Conservation (phyloP, 2,888 invertebrate species). For the Protophormia terraenovae region DNA sequence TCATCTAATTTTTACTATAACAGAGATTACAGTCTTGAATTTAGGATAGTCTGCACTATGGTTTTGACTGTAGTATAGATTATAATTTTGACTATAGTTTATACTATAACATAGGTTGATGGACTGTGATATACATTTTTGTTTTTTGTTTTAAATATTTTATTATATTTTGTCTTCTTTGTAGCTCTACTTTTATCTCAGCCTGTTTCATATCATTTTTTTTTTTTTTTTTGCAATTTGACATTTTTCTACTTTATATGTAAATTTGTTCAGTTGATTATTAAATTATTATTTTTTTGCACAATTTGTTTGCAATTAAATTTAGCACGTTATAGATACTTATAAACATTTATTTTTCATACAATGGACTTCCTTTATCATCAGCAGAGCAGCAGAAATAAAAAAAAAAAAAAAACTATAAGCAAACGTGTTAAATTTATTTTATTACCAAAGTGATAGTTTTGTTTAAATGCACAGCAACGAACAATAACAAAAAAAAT, state of each 20-base stretch:
- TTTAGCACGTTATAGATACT: conserved; percentile 54
- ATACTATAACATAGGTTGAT: too few species aligned
- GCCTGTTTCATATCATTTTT: not conserved
- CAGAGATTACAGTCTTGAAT: too few species aligned
- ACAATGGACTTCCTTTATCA: conserved; percentile 41
- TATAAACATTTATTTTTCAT: conserved; percentile 25
- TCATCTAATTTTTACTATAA: too few species aligned
- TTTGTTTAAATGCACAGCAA: conserved; percentile 33
- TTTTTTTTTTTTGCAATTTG: not conserved
- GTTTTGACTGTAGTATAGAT: too few species aligned
- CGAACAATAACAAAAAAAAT: conserved; percentile 17
- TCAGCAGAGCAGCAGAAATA: not conserved
- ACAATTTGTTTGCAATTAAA: conserved; percentile 54
- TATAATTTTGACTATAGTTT: too few species aligned
- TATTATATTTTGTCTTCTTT: not conserved
- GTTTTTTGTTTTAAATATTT: not conserved
- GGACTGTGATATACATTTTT: too few species aligned
- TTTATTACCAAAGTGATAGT: conserved; percentile 59
- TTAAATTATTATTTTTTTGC: conserved; percentile 28
- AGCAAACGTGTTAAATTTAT: conserved; percentile 50
- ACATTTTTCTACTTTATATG: conserved; percentile 17
- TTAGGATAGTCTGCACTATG: too few species aligned
- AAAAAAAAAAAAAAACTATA: conserved; percentile 21
- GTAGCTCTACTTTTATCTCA: not conserved
- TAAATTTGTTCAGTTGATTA: conserved; percentile 17